Evolutionary conservation across 2,797 vertebrate genomes (phyloP), one percentile per base, ranked within the genome.

Genomic region (Sebastes hopkinsi): DNA sequence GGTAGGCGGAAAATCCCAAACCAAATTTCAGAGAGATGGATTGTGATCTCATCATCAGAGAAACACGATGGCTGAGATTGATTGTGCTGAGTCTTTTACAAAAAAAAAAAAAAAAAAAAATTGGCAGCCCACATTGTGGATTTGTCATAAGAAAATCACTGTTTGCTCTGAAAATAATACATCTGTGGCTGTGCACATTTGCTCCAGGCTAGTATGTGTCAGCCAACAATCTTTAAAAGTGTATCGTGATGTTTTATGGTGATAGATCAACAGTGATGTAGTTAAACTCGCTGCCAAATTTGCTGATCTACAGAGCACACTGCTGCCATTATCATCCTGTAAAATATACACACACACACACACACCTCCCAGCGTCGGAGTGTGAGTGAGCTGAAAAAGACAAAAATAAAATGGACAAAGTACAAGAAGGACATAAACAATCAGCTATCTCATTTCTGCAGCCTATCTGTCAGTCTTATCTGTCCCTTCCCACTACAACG

Each of bases 1-100:
- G 72, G 81, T 84, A 72, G 81, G 83, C 70, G 77, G 81, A 79
- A 92, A 93, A 90, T 92, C 89, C 87, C 78, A 85, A 82, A 87
- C 78, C 79, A 92, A 90, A 93, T 91, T 90, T 92, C 79, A 82
- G 75, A 6, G 8, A 81, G 85, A 89, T 16, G 67, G 88, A 89
- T 86, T 84, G 67, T 87, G 88, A 87, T 86, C 87, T 87, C 88
- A 85, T 92, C 86, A 83, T 77, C 54, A 36, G 71, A 75, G 80
- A 85, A 71, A 87, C 67, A 70, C 74, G 29, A 87, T 86, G 67
- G 83, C 67, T 72, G 42, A 87, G 85, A 89, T 80, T 87, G 86
- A 90, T 91, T 90, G 80, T 87, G 82, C 68, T 77, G 38, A 46
- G 9, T 87, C 73, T 78, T 87, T 83, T 67, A 22, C 25, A 58